Conservation (phyloP, 2,113 vertebrate species). For the Rattus norvegicus region GRCr8 NC_086021.1:133211501-133212000, state of each 20-base stretch:
- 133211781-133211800: not conserved
- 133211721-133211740: not conserved
- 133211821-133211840: not conserved
- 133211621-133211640: not conserved
- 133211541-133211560: not conserved
- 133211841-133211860: not conserved
- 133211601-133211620: not conserved
- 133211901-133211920: not conserved
- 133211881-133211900: too few species aligned
- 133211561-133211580: not conserved
- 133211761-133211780: not conserved
- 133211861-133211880: not conserved
- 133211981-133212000: not conserved
- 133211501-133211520: not conserved
- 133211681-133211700: slow-evolving; percentile 7
- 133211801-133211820: not conserved
- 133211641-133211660: not conserved
- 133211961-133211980: not conserved
- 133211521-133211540: not conserved
- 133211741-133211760: not conserved
- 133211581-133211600: not conserved
- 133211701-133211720: not conserved
- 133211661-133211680: not conserved
- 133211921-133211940: not conserved
- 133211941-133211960: not conserved